These are phyloP conservation scores for Gadus macrocephalus DNA, from an alignment of 2,113 vertebrate species.

Conservation along the genomic window DNA sequence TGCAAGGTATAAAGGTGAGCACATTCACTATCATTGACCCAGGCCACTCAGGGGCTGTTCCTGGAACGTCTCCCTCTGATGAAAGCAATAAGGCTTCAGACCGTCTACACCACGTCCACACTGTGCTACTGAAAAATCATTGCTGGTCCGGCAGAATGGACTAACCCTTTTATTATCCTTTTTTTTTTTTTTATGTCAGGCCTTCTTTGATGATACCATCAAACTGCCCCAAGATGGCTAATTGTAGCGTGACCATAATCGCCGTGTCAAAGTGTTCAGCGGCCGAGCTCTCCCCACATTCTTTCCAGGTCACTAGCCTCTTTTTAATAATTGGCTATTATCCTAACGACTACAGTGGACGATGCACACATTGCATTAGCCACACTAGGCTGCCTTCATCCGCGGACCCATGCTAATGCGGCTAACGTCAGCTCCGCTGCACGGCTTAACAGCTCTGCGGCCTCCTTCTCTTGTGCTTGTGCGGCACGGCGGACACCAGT, in stretches of 20 bases:
- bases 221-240: slow-evolving; percentile 16
- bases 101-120: slow-evolving; percentile 10
- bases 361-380: slow-evolving; percentile 19
- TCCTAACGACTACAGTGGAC: slow-evolving; percentile 27
- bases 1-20: slow-evolving; percentile 22
- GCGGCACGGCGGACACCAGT: neutral
- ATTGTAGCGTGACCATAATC: slow-evolving; percentile 29
- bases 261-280: slow-evolving; percentile 32
- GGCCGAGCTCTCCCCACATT: slow-evolving; percentile 31
- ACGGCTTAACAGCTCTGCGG: slow-evolving; percentile 12
- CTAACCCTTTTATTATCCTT: slow-evolving; percentile 18
- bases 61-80: slow-evolving; percentile 35
- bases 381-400: neutral
- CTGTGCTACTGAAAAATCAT: slow-evolving; percentile 10
- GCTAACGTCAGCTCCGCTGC: slow-evolving; percentile 15
- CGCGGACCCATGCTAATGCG: slow-evolving; percentile 21
- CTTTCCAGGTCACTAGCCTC: slow-evolving; percentile 45
- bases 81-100: slow-evolving; percentile 28
- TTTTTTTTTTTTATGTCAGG: slow-evolving; percentile 28
- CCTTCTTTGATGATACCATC: slow-evolving; percentile 15
- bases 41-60: slow-evolving; percentile 27
- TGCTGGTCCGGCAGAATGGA: slow-evolving; percentile 20
- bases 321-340: slow-evolving; percentile 50
- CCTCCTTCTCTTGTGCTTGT: slow-evolving; percentile 18
- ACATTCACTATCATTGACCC: slow-evolving; percentile 40